Percentiles rank a stretch among this genome's conserved stretches.
Conservation (phyloP, 2,888 invertebrate genomes). For the Euspilapteryx auroguttella region DNA sequence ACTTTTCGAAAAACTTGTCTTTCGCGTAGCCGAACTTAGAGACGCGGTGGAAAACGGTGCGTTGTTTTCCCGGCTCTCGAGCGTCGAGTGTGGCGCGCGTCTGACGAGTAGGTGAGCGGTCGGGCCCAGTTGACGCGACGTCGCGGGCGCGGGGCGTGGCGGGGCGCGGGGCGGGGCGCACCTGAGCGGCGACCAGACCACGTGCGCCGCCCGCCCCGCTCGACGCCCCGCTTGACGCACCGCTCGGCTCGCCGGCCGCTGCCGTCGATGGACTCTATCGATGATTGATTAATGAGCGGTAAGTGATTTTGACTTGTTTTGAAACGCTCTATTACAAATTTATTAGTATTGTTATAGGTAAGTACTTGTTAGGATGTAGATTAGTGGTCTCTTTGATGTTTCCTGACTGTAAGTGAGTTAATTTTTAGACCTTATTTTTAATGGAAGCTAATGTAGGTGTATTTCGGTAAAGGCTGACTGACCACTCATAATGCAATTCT, state of each 20-base stretch:
- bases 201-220: constrained; percentile 25
- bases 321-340: no score
- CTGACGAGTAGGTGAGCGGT: no score
- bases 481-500: no score
- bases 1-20: constrained; percentile 22
- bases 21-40: constrained; percentile 20
- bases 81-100: constrained; percentile 55
- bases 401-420: no score
- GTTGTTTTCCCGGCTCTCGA: constrained; percentile 55
- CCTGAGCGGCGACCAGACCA: constrained; percentile 36
- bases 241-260: no score
- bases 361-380: no score
- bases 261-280: constrained; percentile 30
- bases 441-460: no score
- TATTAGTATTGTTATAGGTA: no score
- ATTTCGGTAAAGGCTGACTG: no score
- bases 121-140: no score
- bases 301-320: constrained; percentile 20
- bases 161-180: constrained; percentile 45
- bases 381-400: no score
- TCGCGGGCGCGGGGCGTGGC: constrained; percentile 31
- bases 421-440: no score
- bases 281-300: constrained; percentile 28
- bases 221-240: constrained; percentile 16
- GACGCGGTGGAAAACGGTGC: constrained; percentile 50